phyloP scores from a whole-genome alignment of 1,140 invertebrate species.

The Bombyx mandarina region DNA sequence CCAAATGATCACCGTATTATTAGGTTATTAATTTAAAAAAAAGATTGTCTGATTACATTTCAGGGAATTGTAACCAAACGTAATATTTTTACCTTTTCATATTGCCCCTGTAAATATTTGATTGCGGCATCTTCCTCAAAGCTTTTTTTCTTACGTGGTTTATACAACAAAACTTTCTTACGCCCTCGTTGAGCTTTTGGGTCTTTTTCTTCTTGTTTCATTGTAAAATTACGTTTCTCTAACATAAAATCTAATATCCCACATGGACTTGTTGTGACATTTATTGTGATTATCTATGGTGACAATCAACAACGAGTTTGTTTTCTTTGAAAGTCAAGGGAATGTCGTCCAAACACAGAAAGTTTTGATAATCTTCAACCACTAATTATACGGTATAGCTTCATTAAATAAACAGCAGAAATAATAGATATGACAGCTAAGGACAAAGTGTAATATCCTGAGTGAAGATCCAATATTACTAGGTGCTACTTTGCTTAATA shows the following conservation, averaged over 20 bases:
- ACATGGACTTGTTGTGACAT: constrained; percentile 35
- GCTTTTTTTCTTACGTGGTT: constrained; percentile 70
- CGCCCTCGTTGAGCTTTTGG: constrained; percentile 34
- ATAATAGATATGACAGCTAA: too few species aligned
- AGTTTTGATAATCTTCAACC: too few species aligned
- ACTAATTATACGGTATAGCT: too few species aligned
- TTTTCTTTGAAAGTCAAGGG: too few species aligned
- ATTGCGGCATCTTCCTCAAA: constrained; percentile 75
- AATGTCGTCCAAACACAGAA: too few species aligned
- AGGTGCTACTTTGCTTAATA: too few species aligned
- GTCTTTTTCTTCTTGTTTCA: constrained; percentile 35
- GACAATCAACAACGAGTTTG: too few species aligned
- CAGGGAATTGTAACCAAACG: not conserved
- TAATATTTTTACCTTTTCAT: constrained; percentile 56
- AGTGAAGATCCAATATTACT: too few species aligned
- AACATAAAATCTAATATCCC: not conserved
- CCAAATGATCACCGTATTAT: constrained; percentile 10
- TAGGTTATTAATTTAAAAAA: constrained; percentile 2
- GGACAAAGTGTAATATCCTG: too few species aligned
- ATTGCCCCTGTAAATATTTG: constrained; percentile 74
- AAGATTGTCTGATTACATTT: not conserved
- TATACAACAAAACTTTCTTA: constrained; percentile 62
- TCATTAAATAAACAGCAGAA: too few species aligned
- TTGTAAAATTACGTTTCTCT: constrained; percentile 15
- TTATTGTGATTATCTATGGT: constrained; percentile 1